Percentiles rank a stretch among this genome's conserved stretches.
phyloP scores from a whole-genome alignment of 2,797 vertebrate genomes.

The Mormyrops attenuatus region DNA sequence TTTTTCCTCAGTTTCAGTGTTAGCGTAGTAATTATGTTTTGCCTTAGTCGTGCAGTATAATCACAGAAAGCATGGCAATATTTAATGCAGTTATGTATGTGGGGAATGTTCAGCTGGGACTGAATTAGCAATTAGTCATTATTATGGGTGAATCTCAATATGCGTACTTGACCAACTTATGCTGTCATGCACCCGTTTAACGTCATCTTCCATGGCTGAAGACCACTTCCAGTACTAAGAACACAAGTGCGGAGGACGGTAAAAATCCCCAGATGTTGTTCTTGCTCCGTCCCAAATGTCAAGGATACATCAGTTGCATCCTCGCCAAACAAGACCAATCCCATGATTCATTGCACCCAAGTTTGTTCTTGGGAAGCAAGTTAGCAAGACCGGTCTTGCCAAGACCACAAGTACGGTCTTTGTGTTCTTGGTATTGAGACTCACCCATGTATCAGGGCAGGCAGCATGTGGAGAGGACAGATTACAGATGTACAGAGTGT shows the following conservation, averaged over 20 bases:
- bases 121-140: background rate
- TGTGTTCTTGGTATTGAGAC: background rate
- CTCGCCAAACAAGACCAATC: background rate
- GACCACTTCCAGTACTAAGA: background rate
- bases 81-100: background rate
- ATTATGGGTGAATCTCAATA: background rate
- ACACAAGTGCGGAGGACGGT: background rate
- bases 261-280: background rate
- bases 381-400: background rate
- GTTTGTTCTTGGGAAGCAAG: background rate
- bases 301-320: background rate
- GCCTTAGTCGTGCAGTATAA: background rate
- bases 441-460: background rate
- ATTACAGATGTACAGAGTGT: background rate
- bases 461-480: background rate
- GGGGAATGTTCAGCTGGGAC: background rate
- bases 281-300: background rate
- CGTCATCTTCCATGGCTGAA: background rate
- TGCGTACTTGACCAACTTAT: background rate
- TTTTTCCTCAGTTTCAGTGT: background rate
- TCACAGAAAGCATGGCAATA: background rate
- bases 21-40: background rate
- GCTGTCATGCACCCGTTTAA: background rate
- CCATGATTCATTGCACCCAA: background rate
- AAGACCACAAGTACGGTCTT: background rate